Evolutionary conservation across 2,797 vertebrate species (phyloP).

Genomic region (Characodon lateralis): DNA sequence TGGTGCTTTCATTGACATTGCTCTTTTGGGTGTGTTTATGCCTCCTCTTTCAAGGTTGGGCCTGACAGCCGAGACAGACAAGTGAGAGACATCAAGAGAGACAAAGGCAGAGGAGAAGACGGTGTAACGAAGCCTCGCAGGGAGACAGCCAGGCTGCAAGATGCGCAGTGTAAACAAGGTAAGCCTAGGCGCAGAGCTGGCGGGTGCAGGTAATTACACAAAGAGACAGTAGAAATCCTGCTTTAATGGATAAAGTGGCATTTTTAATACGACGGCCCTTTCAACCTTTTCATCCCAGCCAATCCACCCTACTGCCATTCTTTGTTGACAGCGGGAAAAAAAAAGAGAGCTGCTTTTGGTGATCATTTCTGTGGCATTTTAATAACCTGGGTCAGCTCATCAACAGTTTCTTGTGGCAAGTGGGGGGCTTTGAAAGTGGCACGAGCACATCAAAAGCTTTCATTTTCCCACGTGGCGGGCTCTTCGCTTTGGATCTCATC

Average conservation of each 20-base stretch:
- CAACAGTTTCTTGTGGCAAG: slow-evolving; percentile 62
- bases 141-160: slow-evolving; percentile 74
- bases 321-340: slow-evolving; percentile 68
- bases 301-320: slow-evolving; percentile 71
- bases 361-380: slow-evolving; percentile 75
- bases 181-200: slow-evolving; percentile 72
- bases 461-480: slow-evolving; percentile 53
- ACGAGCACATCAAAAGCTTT: slow-evolving; percentile 74
- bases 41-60: slow-evolving; percentile 77
- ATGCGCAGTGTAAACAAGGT: slow-evolving; percentile 83
- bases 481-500: slow-evolving; percentile 76
- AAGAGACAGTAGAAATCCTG: slow-evolving; percentile 77
- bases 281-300: slow-evolving; percentile 77
- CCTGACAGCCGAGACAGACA: slow-evolving; percentile 74
- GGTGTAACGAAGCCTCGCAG: slow-evolving; percentile 69
- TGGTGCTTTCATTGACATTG: slow-evolving; percentile 64
- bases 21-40: slow-evolving; percentile 73
- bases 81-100: slow-evolving; percentile 75
- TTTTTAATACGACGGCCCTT: slow-evolving; percentile 76
- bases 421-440: slow-evolving; percentile 61
- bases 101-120: slow-evolving; percentile 75
- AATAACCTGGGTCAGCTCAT: slow-evolving; percentile 76
- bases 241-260: slow-evolving; percentile 81
- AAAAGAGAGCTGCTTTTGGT: slow-evolving; percentile 61
- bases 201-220: slow-evolving; percentile 81